These are phyloP conservation scores for Lytechinus pictus DNA, from an alignment of 35 echinoderm and acorn worm genomes.

Conservation along the genomic window DNA sequence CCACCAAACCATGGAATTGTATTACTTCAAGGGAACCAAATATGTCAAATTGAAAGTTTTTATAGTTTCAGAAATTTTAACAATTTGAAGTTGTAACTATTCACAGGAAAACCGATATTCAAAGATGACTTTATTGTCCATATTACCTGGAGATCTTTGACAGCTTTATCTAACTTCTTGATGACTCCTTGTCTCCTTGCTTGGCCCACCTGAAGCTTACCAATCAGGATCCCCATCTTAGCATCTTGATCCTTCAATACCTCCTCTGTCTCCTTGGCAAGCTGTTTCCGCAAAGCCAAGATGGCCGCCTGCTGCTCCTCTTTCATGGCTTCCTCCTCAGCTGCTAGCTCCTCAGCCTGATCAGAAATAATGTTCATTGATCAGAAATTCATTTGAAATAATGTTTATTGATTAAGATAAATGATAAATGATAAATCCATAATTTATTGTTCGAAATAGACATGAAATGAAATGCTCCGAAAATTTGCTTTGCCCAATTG, in stretches of 20 bases:
- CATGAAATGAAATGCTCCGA: too few relatives aligned
- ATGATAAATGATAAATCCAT: neutral
- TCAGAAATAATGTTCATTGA: neutral
- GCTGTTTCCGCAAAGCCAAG: slow-evolving; percentile 63
- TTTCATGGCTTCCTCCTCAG: slow-evolving; percentile 62
- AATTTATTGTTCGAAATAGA: neutral
- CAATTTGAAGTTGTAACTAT: too few relatives aligned
- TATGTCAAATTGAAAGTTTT: too few relatives aligned
- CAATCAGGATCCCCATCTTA: slow-evolving; percentile 80
- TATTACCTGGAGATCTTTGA: slow-evolving; percentile 88
- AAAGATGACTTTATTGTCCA: too few relatives aligned
- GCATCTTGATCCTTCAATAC: slow-evolving; percentile 84
- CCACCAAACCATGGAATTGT: too few relatives aligned
- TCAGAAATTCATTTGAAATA: neutral
- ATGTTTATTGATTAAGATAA: too few relatives aligned
- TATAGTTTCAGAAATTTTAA: too few relatives aligned
- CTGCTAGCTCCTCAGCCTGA: slow-evolving; percentile 68
- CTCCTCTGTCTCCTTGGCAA: slow-evolving; percentile 78
- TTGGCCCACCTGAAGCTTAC: slow-evolving; percentile 89
- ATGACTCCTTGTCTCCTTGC: slow-evolving; percentile 89
- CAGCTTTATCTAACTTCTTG: slow-evolving; percentile 86
- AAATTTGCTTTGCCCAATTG: too few relatives aligned
- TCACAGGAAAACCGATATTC: too few relatives aligned
- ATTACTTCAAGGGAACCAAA: too few relatives aligned
- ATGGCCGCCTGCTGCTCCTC: slow-evolving; percentile 68